Evolutionary conservation across 2,113 vertebrate species (phyloP), one percentile per base, ranked within the genome.

Genomic region (Thermophis baileyi): DNA sequence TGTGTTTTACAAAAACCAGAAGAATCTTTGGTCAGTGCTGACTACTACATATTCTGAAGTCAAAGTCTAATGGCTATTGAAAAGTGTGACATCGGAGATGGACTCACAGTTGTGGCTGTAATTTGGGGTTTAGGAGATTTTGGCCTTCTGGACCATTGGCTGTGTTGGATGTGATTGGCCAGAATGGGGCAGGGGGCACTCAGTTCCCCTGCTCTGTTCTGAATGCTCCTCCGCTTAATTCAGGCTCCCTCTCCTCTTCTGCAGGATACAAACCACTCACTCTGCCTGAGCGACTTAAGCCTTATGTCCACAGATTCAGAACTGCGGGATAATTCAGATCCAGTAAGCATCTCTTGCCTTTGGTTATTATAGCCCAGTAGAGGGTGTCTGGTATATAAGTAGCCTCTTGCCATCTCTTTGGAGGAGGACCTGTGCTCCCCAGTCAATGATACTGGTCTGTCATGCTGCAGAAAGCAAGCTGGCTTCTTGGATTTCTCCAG

Each of bases 271-370:
- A 99, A 98, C 98, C 98, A 99, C 96, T 99, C 99, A 2, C 98
- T 99, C 96, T 99, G 99, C 97, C 98, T 99, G 97, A 99, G 99
- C 97, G 98, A 99, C 97, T 96, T 99, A 96, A 99, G 99, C 96
- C 98, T 99, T 97, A 98, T 99, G 94, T 99, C 99, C 40, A 99
- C 98, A 94, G 99, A 99, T 96, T 99, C 99, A 20, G 99, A 99
- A 94, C 92, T 99, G 53, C 97, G 98, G 96, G 99, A 99, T 96
- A 99, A 98, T 97, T 97, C 98, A 51, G 98, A 98, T 93, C 98
- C 98, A 86, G 99, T 99, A 97, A 99, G 99, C 98, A 90, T 0
- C 0, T 92, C 81, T 90, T 89, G 49, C 51, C 49, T 95, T 90
- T 63, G 0, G 0, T 51, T 51, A 0, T 2, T 3, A 54, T 35